Percentiles rank a stretch among this genome's conserved stretches.
Conservation (phyloP, 2,113 vertebrate genomes). For the Struthidea cinerea region DNA sequence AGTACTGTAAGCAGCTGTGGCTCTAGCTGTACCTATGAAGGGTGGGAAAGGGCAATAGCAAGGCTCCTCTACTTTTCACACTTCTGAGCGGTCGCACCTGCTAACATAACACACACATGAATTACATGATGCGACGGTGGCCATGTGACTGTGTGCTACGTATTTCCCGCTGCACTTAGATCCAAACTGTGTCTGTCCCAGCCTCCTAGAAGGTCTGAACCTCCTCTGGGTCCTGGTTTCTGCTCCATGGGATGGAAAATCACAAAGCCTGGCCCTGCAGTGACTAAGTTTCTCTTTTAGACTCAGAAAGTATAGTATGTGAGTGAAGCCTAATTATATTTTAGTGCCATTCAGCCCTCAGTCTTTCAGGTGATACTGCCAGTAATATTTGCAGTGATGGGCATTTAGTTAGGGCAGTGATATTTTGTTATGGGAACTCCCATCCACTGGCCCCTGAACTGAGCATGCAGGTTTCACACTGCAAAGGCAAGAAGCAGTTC, state of each 20-base stretch:
- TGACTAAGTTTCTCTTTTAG: neutral
- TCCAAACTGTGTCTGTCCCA: neutral
- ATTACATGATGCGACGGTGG: neutral
- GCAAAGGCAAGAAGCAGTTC: neutral
- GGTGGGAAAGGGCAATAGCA: neutral
- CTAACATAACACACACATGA: neutral
- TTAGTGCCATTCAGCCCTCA: neutral
- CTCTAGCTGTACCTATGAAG: neutral
- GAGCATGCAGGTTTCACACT: fast-evolving
- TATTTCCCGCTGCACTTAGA: neutral
- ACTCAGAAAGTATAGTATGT: neutral
- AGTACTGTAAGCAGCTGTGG: neutral
- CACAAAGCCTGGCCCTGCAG: neutral
- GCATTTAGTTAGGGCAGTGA: neutral
- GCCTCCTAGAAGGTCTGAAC: neutral
- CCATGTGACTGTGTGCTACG: neutral
- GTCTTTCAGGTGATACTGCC: neutral
- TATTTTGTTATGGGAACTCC: neutral
- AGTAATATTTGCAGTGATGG: neutral
- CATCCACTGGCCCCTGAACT: neutral
- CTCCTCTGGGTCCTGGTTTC: neutral
- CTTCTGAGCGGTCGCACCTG: neutral
- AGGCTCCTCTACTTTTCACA: neutral
- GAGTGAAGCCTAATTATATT: neutral
- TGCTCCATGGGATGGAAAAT: neutral